Base-by-base conservation (phyloP, 92 coral and sea anemone genomes). In the Virgularia gustaviana region DNA sequence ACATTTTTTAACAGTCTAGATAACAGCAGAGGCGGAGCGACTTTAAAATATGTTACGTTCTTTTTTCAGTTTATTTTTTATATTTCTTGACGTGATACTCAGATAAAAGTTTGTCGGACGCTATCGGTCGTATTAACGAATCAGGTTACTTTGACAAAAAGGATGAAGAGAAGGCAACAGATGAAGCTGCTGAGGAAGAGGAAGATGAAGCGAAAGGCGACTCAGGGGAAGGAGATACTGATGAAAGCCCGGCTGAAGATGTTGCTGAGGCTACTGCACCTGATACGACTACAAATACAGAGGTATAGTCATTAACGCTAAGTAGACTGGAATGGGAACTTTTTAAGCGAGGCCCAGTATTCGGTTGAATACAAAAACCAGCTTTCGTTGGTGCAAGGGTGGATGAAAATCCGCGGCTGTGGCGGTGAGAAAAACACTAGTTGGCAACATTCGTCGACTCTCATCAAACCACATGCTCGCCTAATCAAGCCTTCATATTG, bases 141-240 rank as follows among this genome's bases (percentile, higher is more conserved):
- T 86, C 94, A 75, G 96, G 86, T 0, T 92, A 92, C 59, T 92
- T 92, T 76, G 88, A 86, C 11, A 76, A 72, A 10, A 73, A 52
- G 22, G 81, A 86, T 52, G 42, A 81, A 0, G 57, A 79, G 2
- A 75, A 74, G 36, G 91, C 78, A 18, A 82, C 57, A n/a, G 90
- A 77, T 10, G 82, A 64, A 25, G 73, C 68, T 0, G 87, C 60
- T 6, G 85, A 52, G 0, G 63, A 57, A 35, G 86, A 64, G 32
- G 87, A 78, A 31, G 86, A 79, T 49, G 90, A 76, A 27, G 76
- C 34, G 8, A 61, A 77, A 23, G 82, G 68, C 30, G 56, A 47
- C 52, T 57, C 49, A 23, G 74, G 16, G 1, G 70, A 35, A 5
- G 58, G 74, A 10, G 83, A 75, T 3, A 55, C 76, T 11, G 65